phyloP scores from a whole-genome alignment of 2,797 vertebrate species.

The Darevskia mixta region DNA sequence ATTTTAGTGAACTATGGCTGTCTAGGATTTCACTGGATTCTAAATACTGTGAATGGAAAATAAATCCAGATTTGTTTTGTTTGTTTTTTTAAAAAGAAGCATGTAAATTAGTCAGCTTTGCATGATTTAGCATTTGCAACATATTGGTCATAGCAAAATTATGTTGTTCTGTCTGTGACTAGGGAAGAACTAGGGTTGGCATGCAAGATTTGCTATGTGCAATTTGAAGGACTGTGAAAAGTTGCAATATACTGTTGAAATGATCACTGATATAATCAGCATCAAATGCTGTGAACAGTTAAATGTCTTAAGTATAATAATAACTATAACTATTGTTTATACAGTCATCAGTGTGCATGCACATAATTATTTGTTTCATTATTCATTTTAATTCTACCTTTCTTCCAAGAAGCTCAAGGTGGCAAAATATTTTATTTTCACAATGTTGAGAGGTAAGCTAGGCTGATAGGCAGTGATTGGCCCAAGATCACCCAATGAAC shows the following conservation, averaged over 20 bases:
- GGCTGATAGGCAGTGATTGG: too few relatives aligned
- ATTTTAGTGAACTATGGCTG: conserved; percentile 10
- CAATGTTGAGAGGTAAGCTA: too few relatives aligned
- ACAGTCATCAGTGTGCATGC: neutral
- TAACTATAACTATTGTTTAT: neutral
- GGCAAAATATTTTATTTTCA: too few relatives aligned
- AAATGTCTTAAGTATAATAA: neutral
- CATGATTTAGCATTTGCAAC: conserved; percentile 24
- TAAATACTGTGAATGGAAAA: neutral
- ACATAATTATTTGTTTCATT: neutral
- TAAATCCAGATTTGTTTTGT: conserved; percentile 20
- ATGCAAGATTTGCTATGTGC: neutral
- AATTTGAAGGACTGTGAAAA: neutral
- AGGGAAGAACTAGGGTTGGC: neutral
- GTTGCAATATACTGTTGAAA: neutral
- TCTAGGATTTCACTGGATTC: conserved; percentile 6
- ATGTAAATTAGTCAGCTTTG: conserved; percentile 21
- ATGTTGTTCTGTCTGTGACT: neutral
- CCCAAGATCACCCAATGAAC: too few relatives aligned
- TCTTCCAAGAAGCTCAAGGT: neutral
- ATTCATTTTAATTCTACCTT: too few relatives aligned
- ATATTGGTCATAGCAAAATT: conserved; percentile 11
- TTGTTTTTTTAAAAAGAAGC: neutral
- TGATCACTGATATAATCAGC: neutral
- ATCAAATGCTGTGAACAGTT: neutral